These are phyloP conservation scores for Tanypteryx hageni DNA, from an alignment of 2,888 invertebrate species.

Conservation along the genomic window DNA sequence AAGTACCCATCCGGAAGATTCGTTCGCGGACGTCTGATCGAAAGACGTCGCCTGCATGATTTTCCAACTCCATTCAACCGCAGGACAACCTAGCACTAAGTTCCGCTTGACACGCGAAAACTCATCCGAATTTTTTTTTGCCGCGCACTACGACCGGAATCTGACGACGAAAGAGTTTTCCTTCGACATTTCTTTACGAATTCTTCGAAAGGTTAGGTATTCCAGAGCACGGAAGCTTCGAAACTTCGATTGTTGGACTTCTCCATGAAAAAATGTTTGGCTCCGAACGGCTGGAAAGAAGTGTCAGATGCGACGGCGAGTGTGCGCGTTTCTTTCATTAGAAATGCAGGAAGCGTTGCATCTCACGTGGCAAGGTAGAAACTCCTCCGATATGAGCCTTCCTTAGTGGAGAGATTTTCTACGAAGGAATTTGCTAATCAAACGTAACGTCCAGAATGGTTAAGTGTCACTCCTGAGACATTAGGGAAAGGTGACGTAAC, in stretches of 20 bases:
- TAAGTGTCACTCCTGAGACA: neutral
- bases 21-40: neutral
- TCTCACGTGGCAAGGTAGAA: neutral
- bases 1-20: neutral
- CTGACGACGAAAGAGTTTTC: too few species aligned
- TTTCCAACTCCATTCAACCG: neutral
- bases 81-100: neutral
- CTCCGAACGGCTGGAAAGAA: neutral
- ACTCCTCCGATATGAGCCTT: slow-evolving; percentile 1
- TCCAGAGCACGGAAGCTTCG: neutral
- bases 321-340: neutral
- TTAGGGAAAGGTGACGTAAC: slow-evolving; percentile 6
- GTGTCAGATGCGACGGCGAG: neutral
- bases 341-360: neutral
- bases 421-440: slow-evolving; percentile 6
- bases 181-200: too few species aligned
- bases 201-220: neutral
- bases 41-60: neutral
- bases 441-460: neutral
- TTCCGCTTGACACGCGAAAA: neutral
- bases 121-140: too few species aligned
- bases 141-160: too few species aligned
- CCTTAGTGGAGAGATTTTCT: neutral
- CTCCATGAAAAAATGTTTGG: slow-evolving; percentile 21
- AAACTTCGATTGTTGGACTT: neutral